Evolutionary conservation across 2,888 invertebrate species (phyloP), one percentile per base, ranked within the genome.

Genomic region (Drosophila glabriapex): DNA sequence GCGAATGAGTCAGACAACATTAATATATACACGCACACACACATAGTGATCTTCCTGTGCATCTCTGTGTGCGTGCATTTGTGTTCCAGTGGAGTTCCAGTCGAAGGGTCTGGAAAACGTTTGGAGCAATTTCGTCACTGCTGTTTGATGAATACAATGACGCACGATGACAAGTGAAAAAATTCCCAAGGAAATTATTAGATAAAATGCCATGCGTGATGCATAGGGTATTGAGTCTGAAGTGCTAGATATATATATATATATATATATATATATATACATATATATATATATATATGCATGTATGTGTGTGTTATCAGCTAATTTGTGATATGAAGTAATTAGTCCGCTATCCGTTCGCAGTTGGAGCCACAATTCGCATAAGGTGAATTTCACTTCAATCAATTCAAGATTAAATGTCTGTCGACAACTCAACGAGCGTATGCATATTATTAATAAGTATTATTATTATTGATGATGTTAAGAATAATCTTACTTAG

Each of bases 271-370:
- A 19, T 19, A 39, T 35, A 4, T 14, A 0, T 35, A 4, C 4
- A 14, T 4, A 35, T 1, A 16, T 6, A n/a, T 43, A 22, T 33
- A 14, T 14, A 6, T 39, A 49, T 7, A 46, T 35, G 33, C 41
- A 5, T 25, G 5, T 22, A 35, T n/a, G 3, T 6, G 4, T 52
- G 19, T 49, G 7, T 49, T 55, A 62, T 72, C 68, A 56, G 66
- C 22, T 63, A 31, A 56, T 63, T 79, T 69, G 59, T 66, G 68
- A 82, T 81, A 80, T 65, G 53, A 78, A 58, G 22, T 66, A 63
- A 76, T 64, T 67, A 73, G 54, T 16, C 4, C 25, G 53, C 63
- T 83, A 78, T 85, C 80, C 74, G 39, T 31, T 31, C 22, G 6
- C 12, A 22, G 41, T 37, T 49, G 49, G 10, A 46, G 28, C 12